Base-by-base conservation (phyloP, 1,140 invertebrate genomes). In the Drosophila funebris region DNA sequence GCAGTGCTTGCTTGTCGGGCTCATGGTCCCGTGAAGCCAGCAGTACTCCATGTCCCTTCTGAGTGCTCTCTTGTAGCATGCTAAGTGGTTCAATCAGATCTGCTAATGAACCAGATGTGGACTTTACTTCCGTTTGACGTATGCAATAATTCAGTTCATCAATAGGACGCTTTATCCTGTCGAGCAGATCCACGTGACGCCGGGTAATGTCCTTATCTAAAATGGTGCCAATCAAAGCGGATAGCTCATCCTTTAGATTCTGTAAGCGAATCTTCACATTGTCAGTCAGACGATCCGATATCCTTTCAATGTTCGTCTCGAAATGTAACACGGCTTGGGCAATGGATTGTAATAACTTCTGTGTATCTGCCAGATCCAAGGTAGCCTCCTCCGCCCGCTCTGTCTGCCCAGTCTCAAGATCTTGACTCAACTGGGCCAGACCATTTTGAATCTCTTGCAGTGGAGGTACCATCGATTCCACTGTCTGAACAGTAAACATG, bases 381-480 rank as follows among this genome's bases (percentile, higher is more conserved):
- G 39, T 63, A 1, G 68, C 72, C 6, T 92, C 89, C 43, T 69
- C 48, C 44, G 48, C 43, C 2, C 36, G 56, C 3, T 58, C 18
- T 6, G 81, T 50, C 58, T 88, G 73, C 13, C 82, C 82, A 41
- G 89, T 76, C 81, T 92, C 71, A 16, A 90, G 60, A 60, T 90
- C 82, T 72, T 92, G 78, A 11, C 90, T 83, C 69, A 92, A 77
- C 20, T 92, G 91, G 0, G 91, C 90, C 6, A 93, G 62, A 4
- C 91, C 92, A 62, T 90, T 92, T 20, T 93, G 90, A n/a, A 94
- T 92, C 79, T 93, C 92, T 64, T 93, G 92, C 4, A 93, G 68
- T 0, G 93, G 92, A 4, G 90, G 84, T 3, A 92, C 88, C 71
- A 94, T 92, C 13, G 92, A 92, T 56, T 94, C 92, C 7, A 93